These are phyloP conservation scores for Semnornis frantzii DNA, from an alignment of 2,113 vertebrate species.

Conservation along the genomic window DNA sequence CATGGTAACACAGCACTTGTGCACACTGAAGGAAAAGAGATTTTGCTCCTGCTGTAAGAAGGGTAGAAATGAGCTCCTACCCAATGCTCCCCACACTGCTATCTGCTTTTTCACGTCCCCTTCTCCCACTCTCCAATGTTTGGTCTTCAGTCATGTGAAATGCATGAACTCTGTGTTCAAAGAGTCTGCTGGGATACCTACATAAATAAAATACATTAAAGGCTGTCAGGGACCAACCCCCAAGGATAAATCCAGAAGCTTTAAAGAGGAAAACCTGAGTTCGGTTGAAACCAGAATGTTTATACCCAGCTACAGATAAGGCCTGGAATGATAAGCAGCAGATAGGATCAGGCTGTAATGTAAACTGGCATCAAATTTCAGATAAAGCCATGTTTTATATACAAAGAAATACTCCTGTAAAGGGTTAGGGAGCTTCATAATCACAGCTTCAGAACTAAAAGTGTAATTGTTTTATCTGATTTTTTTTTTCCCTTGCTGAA, in stretches of 20 bases:
- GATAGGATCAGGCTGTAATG: rapidly evolving
- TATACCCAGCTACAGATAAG: background rate
- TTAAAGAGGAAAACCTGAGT: background rate
- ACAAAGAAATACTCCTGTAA: background rate
- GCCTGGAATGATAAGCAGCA: background rate
- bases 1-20: background rate
- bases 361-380: background rate
- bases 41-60: background rate
- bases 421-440: background rate
- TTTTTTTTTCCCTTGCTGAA: background rate
- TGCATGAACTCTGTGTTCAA: background rate
- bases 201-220: background rate
- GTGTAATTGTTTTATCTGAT: background rate
- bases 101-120: background rate
- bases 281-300: background rate
- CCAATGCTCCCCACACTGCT: rapidly evolving
- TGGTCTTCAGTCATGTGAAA: background rate
- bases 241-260: background rate
- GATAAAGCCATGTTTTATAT: background rate
- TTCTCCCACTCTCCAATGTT: background rate
- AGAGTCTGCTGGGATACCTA: background rate
- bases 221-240: background rate
- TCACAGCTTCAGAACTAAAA: background rate
- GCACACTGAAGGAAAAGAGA: background rate
- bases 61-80: background rate